Evolutionary conservation across 1,140 invertebrate genomes (phyloP), one percentile per base, ranked within the genome.

Genomic region (Drosophila pandora): DNA sequence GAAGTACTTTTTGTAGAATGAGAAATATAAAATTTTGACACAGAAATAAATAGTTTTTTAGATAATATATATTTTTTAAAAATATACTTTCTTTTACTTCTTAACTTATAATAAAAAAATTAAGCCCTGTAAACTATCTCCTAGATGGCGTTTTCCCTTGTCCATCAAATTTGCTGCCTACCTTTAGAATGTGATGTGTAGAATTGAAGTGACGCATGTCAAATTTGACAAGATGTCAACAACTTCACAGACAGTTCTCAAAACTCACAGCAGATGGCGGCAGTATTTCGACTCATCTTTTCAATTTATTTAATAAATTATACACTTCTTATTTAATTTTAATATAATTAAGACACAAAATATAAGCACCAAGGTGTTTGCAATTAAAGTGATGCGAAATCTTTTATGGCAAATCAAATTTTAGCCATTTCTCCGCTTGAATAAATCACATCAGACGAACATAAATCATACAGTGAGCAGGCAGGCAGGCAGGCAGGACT

Each of bases 391-490:
- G 23, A 12, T 12, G 52, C 43, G 0, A 75, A 83, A 79, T 84
- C 80, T 70, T 62, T 84, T 75, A 84, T 67, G 64, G 76, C 80
- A 84, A 84, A 84, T 88, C 79, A 88, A 88, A 88, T 76, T 79
- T 88, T 50, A 88, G 79, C 72, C 87, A 76, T 75, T 83, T 79
- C 76, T 84, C 65, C 84, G 79, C 83, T 82, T 88, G 83, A 88
- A 88, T 88, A 88, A 88, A 88, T 88, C 84, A 88, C 83, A 88
- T 88, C 79, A 88, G 83, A 88, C 84, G 72, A 79, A 72, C 82
- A 87, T 88, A 88, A 88, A 88, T 88, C 84, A 88, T 88, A 88
- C 64, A 81, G 49, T 55, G 65, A 78, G 63, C 76, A 75, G 58
- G 58, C 64, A 64, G 45, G 43, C 62, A 58, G n/a, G 17, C 17